Evolutionary conservation across 2,888 invertebrate species (phyloP).

Genomic region (Odontocolon sp.): DNA sequence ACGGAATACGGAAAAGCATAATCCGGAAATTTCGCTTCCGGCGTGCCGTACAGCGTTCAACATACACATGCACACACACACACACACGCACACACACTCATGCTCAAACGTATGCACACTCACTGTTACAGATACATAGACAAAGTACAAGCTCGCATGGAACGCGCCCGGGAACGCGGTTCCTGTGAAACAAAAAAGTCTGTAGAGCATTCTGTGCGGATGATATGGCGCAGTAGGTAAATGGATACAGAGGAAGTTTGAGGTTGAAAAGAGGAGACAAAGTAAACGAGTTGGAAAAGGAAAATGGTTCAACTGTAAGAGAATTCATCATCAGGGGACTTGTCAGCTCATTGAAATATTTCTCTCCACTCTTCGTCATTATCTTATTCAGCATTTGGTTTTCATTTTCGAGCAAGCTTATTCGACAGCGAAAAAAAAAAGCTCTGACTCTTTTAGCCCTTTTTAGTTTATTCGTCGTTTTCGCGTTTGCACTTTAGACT

Average conservation of each 20-base stretch:
- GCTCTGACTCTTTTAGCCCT: slow-evolving; percentile 42
- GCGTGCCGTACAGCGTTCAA: slow-evolving; percentile 23
- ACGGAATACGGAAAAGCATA: slow-evolving; percentile 56
- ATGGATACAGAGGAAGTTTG: slow-evolving; percentile 1
- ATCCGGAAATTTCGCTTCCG: slow-evolving; percentile 71
- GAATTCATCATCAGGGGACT: slow-evolving; percentile 35
- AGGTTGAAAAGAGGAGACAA: slow-evolving; percentile 13
- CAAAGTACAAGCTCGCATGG: slow-evolving; percentile 60
- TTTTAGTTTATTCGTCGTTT: slow-evolving; percentile 38
- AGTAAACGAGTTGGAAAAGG: neutral
- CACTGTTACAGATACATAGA: neutral
- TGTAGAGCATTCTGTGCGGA: slow-evolving; percentile 9
- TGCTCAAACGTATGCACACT: neutral
- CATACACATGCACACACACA: neutral
- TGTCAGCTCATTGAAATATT: slow-evolving; percentile 18
- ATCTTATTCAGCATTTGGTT: neutral
- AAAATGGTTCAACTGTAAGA: slow-evolving; percentile 17
- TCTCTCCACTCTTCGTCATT: slow-evolving; percentile 2
- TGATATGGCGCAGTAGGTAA: slow-evolving; percentile 22
- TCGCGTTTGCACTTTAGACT: slow-evolving; percentile 33
- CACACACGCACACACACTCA: neutral
- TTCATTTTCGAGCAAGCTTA: neutral
- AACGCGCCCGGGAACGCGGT: slow-evolving; percentile 34
- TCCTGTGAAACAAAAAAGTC: neutral
- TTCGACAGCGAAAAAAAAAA: slow-evolving; percentile 2